Conservation (phyloP, 2,888 invertebrate species). For the Microctonus brassicae region DNA sequence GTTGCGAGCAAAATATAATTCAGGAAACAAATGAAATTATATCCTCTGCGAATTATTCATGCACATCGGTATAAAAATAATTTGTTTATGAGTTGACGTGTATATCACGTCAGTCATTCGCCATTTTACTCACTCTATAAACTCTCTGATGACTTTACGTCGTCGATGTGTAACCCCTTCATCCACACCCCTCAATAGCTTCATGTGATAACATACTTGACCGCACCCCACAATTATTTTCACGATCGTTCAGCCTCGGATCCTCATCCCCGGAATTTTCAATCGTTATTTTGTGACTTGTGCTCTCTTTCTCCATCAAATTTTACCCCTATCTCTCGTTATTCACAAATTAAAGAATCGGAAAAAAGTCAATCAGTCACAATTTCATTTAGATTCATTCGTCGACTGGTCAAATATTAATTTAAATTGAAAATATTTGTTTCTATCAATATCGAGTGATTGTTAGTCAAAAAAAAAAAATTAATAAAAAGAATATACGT, state of each 20-base stretch:
- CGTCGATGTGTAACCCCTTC: too few relatives aligned
- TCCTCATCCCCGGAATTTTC: conserved; percentile 5
- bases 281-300: conserved; percentile 4
- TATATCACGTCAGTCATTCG: neutral
- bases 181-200: neutral
- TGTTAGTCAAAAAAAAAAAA: neutral
- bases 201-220: neutral
- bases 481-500: too few relatives aligned
- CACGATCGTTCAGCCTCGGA: conserved; percentile 2
- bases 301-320: neutral
- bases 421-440: neutral
- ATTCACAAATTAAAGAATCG: neutral
- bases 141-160: neutral
- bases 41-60: conserved; percentile 38
- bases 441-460: neutral
- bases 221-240: conserved; percentile 11
- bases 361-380: conserved; percentile 4
- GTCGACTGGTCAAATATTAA: conserved; percentile 2
- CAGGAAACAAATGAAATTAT: conserved; percentile 37
- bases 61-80: conserved; percentile 37
- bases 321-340: neutral
- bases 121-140: neutral
- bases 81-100: conserved; percentile 17
- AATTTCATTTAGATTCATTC: neutral
- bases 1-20: conserved; percentile 28